Evolutionary conservation across 2,113 vertebrate species (phyloP).

Genomic region (Eonycteris spelaea): DNA sequence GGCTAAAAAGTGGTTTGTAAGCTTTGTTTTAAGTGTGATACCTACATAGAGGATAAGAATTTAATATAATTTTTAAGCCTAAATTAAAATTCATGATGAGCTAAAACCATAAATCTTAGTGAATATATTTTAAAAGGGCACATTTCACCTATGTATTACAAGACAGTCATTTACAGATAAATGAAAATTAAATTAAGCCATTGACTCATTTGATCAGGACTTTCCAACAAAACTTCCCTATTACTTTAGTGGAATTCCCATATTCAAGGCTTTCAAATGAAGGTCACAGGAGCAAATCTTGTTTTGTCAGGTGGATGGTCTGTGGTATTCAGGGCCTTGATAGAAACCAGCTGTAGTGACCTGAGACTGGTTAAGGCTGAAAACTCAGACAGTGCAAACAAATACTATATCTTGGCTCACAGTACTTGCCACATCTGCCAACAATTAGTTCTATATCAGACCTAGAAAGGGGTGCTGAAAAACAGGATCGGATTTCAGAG

Average conservation of each 20-base stretch:
- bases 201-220: conserved; percentile 78
- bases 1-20: conserved; percentile 57
- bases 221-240: conserved; percentile 77
- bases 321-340: conserved; percentile 84
- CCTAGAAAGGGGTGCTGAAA: conserved; percentile 81
- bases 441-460: conserved; percentile 89
- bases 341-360: conserved; percentile 91
- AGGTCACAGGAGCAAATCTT: conserved; percentile 86
- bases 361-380: conserved; percentile 90
- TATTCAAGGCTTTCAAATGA: conserved; percentile 83
- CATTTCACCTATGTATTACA: conserved; percentile 49
- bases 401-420: conserved; percentile 86
- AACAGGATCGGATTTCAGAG: conserved; percentile 86
- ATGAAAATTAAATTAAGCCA: conserved; percentile 77
- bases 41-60: conserved; percentile 45
- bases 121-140: conserved; percentile 59
- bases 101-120: conserved; percentile 67
- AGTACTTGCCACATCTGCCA: conserved; percentile 90
- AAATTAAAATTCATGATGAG: conserved; percentile 6
- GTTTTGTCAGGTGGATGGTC: conserved; percentile 94
- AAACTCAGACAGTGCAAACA: conserved; percentile 95
- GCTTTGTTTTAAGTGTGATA: conserved; percentile 68
- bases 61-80: conserved; percentile 50
- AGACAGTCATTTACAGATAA: conserved; percentile 57
- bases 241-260: conserved; percentile 82